phyloP scores from a whole-genome alignment of 2,888 invertebrate species.

The Callimorpha dominula region DNA sequence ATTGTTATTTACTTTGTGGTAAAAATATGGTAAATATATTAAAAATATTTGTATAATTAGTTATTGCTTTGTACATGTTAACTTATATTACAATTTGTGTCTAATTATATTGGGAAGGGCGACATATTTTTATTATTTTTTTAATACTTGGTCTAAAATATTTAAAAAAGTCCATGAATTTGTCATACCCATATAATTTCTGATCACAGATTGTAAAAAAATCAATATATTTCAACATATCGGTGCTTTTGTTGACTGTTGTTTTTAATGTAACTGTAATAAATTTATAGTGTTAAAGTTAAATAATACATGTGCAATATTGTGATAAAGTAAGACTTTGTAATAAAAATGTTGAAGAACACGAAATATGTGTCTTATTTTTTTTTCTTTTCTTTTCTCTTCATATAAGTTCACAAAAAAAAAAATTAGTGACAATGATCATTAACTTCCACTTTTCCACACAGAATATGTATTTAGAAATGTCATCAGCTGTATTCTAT shows the following conservation, averaged over 20 bases:
- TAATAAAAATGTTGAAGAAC: conserved; percentile 60
- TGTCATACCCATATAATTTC: not conserved
- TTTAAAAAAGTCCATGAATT: not conserved
- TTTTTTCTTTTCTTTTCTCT: conserved; percentile 8
- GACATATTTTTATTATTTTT: not conserved
- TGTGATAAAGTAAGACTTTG: conserved; percentile 70
- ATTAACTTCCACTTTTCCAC: too few relatives aligned
- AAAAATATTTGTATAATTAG: not conserved
- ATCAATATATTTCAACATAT: conserved; percentile 58
- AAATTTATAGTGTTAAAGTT: conserved; percentile 48
- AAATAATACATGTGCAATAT: conserved; percentile 65
- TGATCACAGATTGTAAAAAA: conserved; percentile 37
- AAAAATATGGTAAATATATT: conserved; percentile 7
- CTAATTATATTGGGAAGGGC: not conserved
- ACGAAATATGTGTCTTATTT: conserved; percentile 23
- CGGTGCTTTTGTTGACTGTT: conserved; percentile 81
- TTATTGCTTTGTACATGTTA: not conserved
- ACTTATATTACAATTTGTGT: not conserved
- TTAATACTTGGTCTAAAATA: not conserved
- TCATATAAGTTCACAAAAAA: not conserved
- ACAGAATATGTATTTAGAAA: too few relatives aligned
- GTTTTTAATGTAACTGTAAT: conserved; percentile 54
- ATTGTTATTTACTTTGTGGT: conserved; percentile 15
- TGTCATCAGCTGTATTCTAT: too few relatives aligned
- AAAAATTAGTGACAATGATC: too few relatives aligned